Percentiles rank a stretch among this genome's conserved stretches.
Conservation (phyloP, 2,797 vertebrate species). For the Iguana delicatissima region DNA sequence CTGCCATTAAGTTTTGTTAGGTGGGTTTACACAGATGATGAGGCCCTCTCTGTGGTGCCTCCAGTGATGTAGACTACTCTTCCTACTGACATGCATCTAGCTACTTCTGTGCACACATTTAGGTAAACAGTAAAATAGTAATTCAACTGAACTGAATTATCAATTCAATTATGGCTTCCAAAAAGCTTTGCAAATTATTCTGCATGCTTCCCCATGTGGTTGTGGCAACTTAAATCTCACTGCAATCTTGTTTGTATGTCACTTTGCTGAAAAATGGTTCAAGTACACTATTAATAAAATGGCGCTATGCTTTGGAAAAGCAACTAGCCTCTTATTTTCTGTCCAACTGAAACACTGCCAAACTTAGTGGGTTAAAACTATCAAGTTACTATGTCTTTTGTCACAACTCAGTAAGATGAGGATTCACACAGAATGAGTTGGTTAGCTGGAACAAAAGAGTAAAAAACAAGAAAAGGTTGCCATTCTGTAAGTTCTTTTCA, state of each 20-base stretch:
- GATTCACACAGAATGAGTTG: background rate
- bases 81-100: background rate
- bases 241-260: background rate
- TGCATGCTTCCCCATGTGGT: no score
- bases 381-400: background rate
- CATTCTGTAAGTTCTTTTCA: conserved; percentile 52
- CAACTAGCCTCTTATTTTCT: background rate
- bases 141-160: background rate
- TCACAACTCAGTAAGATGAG: background rate
- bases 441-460: conserved; percentile 56
- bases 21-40: background rate
- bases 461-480: conserved; percentile 34
- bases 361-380: background rate
- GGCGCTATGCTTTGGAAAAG: background rate
- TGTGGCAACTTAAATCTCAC: background rate
- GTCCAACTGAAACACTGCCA: background rate
- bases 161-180: background rate
- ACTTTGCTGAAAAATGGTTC: background rate
- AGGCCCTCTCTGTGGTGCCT: background rate
- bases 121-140: background rate
- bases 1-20: background rate
- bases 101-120: background rate
- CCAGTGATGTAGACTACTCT: background rate
- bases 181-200: background rate
- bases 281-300: background rate